Evolutionary conservation across 2,888 invertebrate species (phyloP).

Genomic region (Apamea epomidion): DNA sequence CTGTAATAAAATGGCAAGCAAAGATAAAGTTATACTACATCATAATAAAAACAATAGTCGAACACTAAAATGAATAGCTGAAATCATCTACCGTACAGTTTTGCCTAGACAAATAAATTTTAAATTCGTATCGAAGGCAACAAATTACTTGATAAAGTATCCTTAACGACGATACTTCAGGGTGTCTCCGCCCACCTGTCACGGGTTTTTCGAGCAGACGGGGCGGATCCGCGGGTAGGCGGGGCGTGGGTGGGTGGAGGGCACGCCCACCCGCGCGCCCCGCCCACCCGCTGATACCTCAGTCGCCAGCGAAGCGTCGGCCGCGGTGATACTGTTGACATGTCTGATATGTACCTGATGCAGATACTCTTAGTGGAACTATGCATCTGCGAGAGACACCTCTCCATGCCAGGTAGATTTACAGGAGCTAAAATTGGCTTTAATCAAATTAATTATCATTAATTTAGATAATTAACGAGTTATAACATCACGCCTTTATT

Average conservation of each 20-base stretch:
- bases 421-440: neutral
- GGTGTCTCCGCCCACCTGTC: conserved; percentile 85
- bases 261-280: conserved; percentile 81
- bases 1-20: neutral
- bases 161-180: conserved; percentile 88
- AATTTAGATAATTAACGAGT: neutral
- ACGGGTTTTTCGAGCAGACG: conserved; percentile 79
- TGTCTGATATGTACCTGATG: conserved; percentile 38
- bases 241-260: conserved; percentile 73
- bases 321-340: conserved; percentile 78
- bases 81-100: conserved; percentile 47
- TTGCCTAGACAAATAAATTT: conserved; percentile 81
- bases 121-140: conserved; percentile 85
- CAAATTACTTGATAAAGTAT: conserved; percentile 90
- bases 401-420: neutral
- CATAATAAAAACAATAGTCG: neutral
- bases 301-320: conserved; percentile 84
- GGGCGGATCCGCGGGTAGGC: conserved; percentile 80
- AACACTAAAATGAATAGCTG: conserved; percentile 45
- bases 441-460: neutral
- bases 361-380: neutral
- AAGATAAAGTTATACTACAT: neutral
- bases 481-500: neutral
- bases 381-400: neutral
- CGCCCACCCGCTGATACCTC: conserved; percentile 85